Conservation (phyloP, 1,140 invertebrate genomes). For the Steinernema feltiae region DNA sequence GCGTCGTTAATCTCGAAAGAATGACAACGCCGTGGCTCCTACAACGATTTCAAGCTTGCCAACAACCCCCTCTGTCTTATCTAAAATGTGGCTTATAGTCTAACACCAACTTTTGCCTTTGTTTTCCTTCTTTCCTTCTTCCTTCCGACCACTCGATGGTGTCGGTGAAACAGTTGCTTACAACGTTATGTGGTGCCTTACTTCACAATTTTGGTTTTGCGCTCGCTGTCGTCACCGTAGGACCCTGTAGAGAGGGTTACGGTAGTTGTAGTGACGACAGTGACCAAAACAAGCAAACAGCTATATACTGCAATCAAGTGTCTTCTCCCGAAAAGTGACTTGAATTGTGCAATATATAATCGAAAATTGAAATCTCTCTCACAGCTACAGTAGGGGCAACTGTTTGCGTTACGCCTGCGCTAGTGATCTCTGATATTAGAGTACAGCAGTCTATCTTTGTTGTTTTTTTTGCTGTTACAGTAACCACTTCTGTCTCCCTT, state of each 20-base stretch:
- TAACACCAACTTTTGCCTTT: no score
- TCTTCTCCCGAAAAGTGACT: neutral
- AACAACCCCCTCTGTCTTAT: no score
- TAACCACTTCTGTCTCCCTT: no score
- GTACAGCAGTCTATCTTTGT: no score
- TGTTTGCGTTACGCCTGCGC: slow-evolving; percentile 3
- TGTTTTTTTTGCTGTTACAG: no score
- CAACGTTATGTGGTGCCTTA: slow-evolving; percentile 11
- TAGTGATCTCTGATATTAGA: no score
- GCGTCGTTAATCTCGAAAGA: neutral
- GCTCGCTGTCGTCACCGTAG: neutral
- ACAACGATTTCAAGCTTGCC: neutral
- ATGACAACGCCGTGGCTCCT: no score
- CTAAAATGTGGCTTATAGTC: no score
- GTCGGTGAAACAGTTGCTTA: slow-evolving; percentile 10
- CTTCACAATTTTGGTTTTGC: neutral
- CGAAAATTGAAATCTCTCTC: neutral
- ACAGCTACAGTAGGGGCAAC: slow-evolving; percentile 11
- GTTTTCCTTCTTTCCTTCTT: neutral
- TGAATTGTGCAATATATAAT: neutral
- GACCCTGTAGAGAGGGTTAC: neutral
- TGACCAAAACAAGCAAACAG: no score
- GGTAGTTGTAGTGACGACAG: no score
- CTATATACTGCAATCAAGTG: neutral
- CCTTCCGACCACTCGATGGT: slow-evolving; percentile 2